Percentiles rank a stretch among this genome's conserved stretches.
These are phyloP conservation scores for Caenorhabditis doughertyi DNA, from an alignment of 2,888 invertebrate genomes.

Conservation along the genomic window DNA sequence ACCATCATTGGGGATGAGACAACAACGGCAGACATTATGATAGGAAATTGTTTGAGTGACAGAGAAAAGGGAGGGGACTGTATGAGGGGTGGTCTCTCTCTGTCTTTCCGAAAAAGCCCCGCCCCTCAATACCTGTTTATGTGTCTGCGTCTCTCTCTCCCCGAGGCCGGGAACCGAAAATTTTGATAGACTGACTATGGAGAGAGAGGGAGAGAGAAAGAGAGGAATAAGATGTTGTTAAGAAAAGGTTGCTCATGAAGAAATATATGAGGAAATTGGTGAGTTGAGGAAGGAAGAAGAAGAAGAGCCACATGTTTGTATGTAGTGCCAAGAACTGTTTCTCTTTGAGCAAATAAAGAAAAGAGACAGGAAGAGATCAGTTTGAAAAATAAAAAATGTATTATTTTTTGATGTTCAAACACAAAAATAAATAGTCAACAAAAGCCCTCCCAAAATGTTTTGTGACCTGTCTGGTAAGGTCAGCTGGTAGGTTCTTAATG, in stretches of 20 bases:
- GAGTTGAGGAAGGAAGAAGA: neutral
- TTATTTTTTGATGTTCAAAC: too few species aligned
- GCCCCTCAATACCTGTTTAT: neutral
- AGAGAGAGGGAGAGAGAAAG: neutral
- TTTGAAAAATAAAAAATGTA: too few species aligned
- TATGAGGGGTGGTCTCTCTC: conserved; percentile 13
- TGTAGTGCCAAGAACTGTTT: conserved; percentile 18
- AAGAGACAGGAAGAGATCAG: conserved; percentile 4
- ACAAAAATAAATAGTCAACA: too few species aligned
- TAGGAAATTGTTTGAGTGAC: conserved; percentile 33
- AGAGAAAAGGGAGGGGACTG: neutral
- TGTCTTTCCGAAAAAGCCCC: neutral
- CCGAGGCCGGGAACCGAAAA: neutral
- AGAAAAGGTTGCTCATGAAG: conserved; percentile 38
- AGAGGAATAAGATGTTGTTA: neutral
- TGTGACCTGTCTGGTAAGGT: neutral
- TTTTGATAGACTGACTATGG: conserved; percentile 14
- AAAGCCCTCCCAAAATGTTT: too few species aligned
- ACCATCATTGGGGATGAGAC: conserved; percentile 43
- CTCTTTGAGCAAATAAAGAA: neutral
- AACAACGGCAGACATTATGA: conserved; percentile 43
- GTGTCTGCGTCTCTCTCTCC: conserved; percentile 16
- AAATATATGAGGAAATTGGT: conserved; percentile 22
- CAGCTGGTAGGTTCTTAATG: too few species aligned
- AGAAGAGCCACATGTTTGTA: conserved; percentile 20